phyloP scores from a whole-genome alignment of 2,797 vertebrate genomes.

The Apogon talboti region DNA sequence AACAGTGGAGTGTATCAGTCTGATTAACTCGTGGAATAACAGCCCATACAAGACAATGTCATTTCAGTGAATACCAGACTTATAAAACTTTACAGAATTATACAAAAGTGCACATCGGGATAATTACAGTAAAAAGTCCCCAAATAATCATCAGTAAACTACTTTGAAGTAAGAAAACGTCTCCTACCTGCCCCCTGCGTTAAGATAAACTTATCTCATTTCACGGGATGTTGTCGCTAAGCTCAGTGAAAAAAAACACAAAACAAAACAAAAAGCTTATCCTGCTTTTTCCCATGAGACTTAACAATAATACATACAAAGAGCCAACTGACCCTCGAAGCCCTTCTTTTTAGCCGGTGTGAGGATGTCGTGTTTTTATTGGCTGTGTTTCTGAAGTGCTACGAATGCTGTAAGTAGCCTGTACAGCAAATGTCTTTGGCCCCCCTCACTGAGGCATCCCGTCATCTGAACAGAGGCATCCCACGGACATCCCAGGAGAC shows the following conservation, averaged over 20 bases:
- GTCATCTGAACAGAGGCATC: slow-evolving; percentile 54
- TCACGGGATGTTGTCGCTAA: slow-evolving; percentile 54
- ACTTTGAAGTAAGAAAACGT: neutral
- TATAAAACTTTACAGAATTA: too few species aligned
- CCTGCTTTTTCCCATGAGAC: slow-evolving; percentile 78
- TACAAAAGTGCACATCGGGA: too few species aligned
- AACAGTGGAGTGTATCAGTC: neutral
- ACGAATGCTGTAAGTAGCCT: slow-evolving; percentile 64
- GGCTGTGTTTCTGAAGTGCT: slow-evolving; percentile 71
- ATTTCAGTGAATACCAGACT: too few species aligned
- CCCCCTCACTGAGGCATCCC: slow-evolving; percentile 54
- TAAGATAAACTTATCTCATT: slow-evolving; percentile 45
- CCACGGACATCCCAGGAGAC: slow-evolving; percentile 64
- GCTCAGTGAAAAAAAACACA: slow-evolving; percentile 31
- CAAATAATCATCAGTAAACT: neutral
- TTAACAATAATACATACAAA: slow-evolving; percentile 78
- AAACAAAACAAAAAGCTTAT: slow-evolving; percentile 68
- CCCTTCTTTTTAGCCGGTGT: slow-evolving; percentile 69
- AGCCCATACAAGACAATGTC: neutral
- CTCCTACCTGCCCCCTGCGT: slow-evolving; percentile 36
- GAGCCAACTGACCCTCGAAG: slow-evolving; percentile 79
- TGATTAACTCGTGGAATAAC: neutral
- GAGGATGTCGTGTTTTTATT: slow-evolving; percentile 77
- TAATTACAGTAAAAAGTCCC: neutral
- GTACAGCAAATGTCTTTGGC: slow-evolving; percentile 58